A percentile compares a stretch with the other conserved stretches of the same genome.
phyloP scores from a whole-genome alignment of 2,113 vertebrate genomes.

The Bos taurus region DNA sequence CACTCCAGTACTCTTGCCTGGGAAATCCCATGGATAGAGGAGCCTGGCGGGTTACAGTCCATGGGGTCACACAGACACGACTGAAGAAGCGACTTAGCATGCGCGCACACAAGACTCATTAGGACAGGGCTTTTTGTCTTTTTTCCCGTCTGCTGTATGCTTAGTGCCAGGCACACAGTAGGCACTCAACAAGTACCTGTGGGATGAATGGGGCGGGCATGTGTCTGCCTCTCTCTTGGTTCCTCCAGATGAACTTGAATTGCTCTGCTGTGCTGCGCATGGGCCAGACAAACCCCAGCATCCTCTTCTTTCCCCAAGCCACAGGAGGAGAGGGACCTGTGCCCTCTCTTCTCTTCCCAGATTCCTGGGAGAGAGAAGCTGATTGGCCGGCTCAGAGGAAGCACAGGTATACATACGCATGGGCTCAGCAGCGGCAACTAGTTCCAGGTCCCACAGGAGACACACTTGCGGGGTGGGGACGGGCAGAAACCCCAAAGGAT shows the following conservation, averaged over 20 bases:
- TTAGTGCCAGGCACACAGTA: neutral
- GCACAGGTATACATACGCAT: neutral
- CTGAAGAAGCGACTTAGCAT: neutral
- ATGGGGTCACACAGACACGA: neutral
- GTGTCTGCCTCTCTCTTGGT: neutral
- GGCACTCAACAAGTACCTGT: accelerated
- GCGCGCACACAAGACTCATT: neutral
- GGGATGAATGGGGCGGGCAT: accelerated
- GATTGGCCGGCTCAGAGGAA: neutral
- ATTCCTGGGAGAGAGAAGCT: neutral
- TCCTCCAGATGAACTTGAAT: neutral
- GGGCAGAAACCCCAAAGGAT: accelerated
- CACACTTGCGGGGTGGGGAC: accelerated
- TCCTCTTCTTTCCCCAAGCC: neutral
- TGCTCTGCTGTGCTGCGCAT: neutral
- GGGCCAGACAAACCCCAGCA: neutral
- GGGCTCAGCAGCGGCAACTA: neutral
- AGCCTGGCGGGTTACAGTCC: neutral
- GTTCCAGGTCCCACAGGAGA: neutral
- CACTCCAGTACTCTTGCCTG: neutral
- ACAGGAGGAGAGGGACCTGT: neutral
- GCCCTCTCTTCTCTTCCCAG: neutral
- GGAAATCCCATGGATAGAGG: neutral
- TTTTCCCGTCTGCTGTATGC: no score
- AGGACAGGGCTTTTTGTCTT: neutral